phyloP scores from a whole-genome alignment of 2,888 invertebrate genomes.

The Sarcophaga carnaria region DNA sequence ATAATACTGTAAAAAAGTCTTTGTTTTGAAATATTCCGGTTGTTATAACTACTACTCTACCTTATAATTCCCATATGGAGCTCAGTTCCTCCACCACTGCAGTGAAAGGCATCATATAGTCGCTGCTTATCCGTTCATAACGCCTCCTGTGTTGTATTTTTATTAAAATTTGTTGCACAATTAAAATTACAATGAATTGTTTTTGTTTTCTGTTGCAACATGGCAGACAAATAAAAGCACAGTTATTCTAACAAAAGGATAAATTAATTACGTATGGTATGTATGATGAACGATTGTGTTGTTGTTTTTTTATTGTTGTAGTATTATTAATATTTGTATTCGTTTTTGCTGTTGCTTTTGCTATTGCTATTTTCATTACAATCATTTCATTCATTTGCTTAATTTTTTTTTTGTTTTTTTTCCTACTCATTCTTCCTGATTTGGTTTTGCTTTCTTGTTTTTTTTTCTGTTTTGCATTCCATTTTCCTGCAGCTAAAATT shows the following conservation, averaged over 20 bases:
- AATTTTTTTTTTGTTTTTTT: neutral
- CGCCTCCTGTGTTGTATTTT: neutral
- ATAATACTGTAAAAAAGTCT: too few species aligned
- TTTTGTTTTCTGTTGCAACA: neutral
- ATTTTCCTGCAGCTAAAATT: neutral
- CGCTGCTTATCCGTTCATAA: too few species aligned
- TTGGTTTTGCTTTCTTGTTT: neutral
- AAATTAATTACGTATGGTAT: conserved; percentile 55
- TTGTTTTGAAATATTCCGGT: too few species aligned
- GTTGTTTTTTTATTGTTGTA: neutral
- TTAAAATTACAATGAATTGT: conserved; percentile 53
- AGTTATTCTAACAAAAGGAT: conserved; percentile 59
- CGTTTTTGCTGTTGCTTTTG: neutral
- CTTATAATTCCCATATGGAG: too few species aligned
- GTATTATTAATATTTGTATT: neutral
- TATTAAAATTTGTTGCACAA: conserved; percentile 42
- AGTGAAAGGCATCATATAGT: too few species aligned
- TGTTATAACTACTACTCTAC: too few species aligned
- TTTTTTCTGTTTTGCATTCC: neutral
- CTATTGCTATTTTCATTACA: neutral
- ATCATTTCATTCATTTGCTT: conserved; percentile 6
- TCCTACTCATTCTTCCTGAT: neutral
- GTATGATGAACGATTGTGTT: conserved; percentile 26
- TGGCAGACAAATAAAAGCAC: conserved; percentile 50
- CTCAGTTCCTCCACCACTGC: too few species aligned